Base-by-base conservation (phyloP, 2,888 invertebrate species). In the Eupithecia subfuscata region DNA sequence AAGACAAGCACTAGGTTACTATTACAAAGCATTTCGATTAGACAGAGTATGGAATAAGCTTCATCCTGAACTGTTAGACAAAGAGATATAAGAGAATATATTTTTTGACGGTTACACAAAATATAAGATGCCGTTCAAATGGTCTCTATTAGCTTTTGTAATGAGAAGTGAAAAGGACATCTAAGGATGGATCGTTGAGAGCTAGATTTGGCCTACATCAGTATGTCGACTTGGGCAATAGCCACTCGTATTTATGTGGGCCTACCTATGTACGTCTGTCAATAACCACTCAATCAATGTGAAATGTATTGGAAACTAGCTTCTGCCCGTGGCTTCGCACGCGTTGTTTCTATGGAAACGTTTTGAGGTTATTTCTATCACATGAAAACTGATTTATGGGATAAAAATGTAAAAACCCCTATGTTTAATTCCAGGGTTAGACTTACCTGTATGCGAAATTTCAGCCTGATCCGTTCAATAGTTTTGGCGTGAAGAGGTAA, bases 181-280 rank as follows among this genome's bases (percentile, higher is more conserved):
- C 74, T 80, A 73, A 84, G 86, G 87, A 88, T 86, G 84, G 80
- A 84, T 83, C 74, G 80, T 77, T 77, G 56, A 60, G 56, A 60
- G 56, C 25, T 60, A 4, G 22, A 25, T 83, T 84, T 88, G 86
- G 84, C 87, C 86, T 83, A 90, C 87, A 86, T 87, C 77, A 83
- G 81, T 82, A 81, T 79, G 78, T 78, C 71, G 74, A 71, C 77
- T 86, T 86, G 81, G 81, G 86, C 83, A 86, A 87, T 78, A 69
- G 14, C 63, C 9, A 18, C 70, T 22, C 40, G 22, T 11, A 71
- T 34, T 12, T 30, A 64, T 64, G 52, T 56, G 11, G 52, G 3
- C 22, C 52, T 56, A 43, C 34, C 30, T 16, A 30, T 3, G 30
- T n/a, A 34, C 8, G 64, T 3, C 64, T 64, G 34, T 64, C 64